Evolutionary conservation across 2,113 vertebrate genomes (phyloP).

Genomic region (mouse (Mus musculus)): DNA sequence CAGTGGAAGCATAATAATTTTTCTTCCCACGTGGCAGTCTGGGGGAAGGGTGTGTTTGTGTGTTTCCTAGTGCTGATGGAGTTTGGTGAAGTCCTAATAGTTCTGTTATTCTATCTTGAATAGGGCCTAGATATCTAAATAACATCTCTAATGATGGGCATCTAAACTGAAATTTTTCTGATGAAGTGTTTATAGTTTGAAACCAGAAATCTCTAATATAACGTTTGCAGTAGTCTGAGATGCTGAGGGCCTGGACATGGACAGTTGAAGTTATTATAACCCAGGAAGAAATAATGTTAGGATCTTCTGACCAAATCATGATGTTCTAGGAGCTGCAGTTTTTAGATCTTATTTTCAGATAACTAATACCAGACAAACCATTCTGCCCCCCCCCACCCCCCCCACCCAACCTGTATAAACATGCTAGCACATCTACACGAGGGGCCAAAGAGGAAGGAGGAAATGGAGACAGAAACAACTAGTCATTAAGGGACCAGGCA

Average conservation of each 20-base stretch:
- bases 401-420: not conserved
- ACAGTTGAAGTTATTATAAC: constrained; percentile 14
- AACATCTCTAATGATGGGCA: constrained; percentile 32
- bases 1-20: not conserved
- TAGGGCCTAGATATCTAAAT: constrained; percentile 31
- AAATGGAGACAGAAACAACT: not conserved
- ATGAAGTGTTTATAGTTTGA: not conserved
- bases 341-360: constrained; percentile 36
- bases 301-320: constrained; percentile 32
- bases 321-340: constrained; percentile 3
- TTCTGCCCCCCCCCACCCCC: not conserved
- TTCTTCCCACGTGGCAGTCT: not conserved
- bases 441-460: not conserved
- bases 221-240: not conserved
- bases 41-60: not conserved
- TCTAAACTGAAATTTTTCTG: not conserved
- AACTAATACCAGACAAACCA: not conserved
- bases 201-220: constrained; percentile 51
- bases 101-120: constrained; percentile 3
- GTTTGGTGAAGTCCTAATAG: not conserved
- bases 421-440: not conserved
- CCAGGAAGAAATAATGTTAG: not conserved
- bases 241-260: not conserved
- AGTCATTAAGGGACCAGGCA: not conserved
- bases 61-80: not conserved